phyloP scores from a whole-genome alignment of 2,113 vertebrate genomes.

The Lagenorhynchus albirostris region DNA sequence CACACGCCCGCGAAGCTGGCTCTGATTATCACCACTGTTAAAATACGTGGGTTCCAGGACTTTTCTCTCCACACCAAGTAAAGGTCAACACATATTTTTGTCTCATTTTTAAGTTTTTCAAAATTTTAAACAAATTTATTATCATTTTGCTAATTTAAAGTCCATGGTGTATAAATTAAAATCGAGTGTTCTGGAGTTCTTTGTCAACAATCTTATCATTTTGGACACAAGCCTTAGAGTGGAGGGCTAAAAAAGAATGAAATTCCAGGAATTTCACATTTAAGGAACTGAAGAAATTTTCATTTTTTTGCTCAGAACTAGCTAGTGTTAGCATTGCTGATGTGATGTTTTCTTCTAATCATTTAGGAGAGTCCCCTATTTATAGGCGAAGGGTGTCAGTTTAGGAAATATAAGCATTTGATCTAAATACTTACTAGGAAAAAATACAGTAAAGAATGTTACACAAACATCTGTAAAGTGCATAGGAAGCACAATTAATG shows the following conservation, averaged over 20 bases:
- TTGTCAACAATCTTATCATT: not conserved
- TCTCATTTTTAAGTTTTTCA: not conserved
- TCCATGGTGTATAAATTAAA: not conserved
- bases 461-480: not conserved
- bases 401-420: conserved; percentile 55
- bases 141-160: not conserved
- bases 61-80: not conserved
- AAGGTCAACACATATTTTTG: not conserved
- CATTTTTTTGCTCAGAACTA: not conserved
- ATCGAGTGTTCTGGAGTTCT: not conserved
- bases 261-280: not conserved
- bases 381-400: not conserved
- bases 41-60: not conserved
- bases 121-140: not conserved
- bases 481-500: not conserved
- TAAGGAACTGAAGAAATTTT: not conserved
- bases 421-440: not conserved
- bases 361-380: not conserved
- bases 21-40: not conserved
- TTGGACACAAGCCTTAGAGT: not conserved
- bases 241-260: not conserved
- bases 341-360: not conserved
- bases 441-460: not conserved
- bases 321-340: not conserved
- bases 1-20: not conserved